Evolutionary conservation across 2,888 invertebrate species (phyloP).

Genomic region (Xylota segnis): DNA sequence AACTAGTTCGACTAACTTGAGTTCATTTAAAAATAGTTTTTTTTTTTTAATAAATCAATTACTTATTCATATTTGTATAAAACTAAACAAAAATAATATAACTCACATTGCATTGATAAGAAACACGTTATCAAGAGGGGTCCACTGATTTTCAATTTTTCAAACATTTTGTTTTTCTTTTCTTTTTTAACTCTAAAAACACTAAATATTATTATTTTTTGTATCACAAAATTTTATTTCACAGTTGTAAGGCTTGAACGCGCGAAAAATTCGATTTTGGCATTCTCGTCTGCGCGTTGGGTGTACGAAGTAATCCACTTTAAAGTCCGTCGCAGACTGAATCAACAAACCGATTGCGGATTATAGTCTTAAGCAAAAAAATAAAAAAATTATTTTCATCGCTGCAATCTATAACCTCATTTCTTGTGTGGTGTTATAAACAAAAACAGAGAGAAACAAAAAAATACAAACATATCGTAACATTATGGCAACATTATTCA

Average conservation of each 20-base stretch:
- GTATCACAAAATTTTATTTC: slow-evolving; percentile 8
- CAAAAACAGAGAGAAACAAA: slow-evolving; percentile 28
- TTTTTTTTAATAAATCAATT: background rate
- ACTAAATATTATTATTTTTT: background rate
- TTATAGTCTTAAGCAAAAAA: slow-evolving; percentile 59
- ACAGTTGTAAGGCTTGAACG: slow-evolving; percentile 1
- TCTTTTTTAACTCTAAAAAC: background rate
- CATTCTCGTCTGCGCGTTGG: background rate
- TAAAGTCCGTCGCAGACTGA: slow-evolving; percentile 71
- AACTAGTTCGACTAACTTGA: background rate
- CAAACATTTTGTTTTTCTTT: background rate
- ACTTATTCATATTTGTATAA: no score
- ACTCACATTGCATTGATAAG: slow-evolving; percentile 65
- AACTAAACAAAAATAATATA: background rate
- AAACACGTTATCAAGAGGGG: slow-evolving; percentile 30
- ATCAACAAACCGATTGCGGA: slow-evolving; percentile 48
- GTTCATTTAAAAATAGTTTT: background rate
- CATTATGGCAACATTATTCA: slow-evolving; percentile 70
- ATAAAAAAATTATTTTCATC: slow-evolving; percentile 10
- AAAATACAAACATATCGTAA: slow-evolving; percentile 44
- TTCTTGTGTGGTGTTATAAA: slow-evolving; percentile 40
- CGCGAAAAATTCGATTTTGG: slow-evolving; percentile 22
- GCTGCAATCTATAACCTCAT: slow-evolving; percentile 70
- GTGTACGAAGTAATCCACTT: slow-evolving; percentile 46
- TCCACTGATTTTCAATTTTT: slow-evolving; percentile 19